phyloP scores from a whole-genome alignment of 1,140 invertebrate genomes.

The Drosophila parvula region DNA sequence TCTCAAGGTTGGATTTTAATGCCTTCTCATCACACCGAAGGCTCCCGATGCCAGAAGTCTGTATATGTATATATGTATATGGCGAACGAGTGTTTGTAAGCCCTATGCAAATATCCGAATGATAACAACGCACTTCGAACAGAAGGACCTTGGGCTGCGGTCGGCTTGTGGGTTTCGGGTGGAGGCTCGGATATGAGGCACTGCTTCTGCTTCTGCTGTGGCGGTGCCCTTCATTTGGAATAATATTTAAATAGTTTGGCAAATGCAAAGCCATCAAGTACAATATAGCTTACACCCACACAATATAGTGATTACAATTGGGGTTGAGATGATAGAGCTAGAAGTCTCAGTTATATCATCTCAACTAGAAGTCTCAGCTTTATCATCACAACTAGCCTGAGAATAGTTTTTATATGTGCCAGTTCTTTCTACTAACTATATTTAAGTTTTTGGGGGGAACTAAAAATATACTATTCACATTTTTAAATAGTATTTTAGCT shows the following conservation, averaged over 20 bases:
- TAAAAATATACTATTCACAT: not conserved
- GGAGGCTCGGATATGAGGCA: constrained; percentile 43
- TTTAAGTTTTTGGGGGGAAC: not conserved
- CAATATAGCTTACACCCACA: constrained; percentile 3
- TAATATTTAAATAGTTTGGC: constrained; percentile 74
- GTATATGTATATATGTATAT: constrained; percentile 9
- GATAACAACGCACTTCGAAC: constrained; percentile 76
- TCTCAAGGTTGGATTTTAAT: constrained; percentile 77
- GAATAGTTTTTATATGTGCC: no score
- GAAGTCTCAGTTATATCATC: no score
- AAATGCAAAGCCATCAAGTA: constrained; percentile 65
- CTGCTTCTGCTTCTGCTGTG: constrained; percentile 28
- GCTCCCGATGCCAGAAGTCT: constrained; percentile 10
- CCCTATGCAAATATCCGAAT: constrained; percentile 68
- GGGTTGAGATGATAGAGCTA: not conserved
- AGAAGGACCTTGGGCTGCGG: constrained; percentile 53
- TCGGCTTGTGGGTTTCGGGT: constrained; percentile 24
- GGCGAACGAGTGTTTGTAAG: constrained; percentile 26
- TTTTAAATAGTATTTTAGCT: not conserved
- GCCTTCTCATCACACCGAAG: constrained; percentile 51
- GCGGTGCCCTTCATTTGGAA: constrained; percentile 62
- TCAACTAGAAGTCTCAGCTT: no score
- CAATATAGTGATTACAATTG: not conserved
- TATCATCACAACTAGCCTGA: no score
- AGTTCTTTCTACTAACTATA: not conserved